Percentiles rank a stretch among this genome's conserved stretches.
These are phyloP conservation scores for Apis dorsata DNA, from an alignment of 1,140 invertebrate genomes.

Conservation along the genomic window DNA sequence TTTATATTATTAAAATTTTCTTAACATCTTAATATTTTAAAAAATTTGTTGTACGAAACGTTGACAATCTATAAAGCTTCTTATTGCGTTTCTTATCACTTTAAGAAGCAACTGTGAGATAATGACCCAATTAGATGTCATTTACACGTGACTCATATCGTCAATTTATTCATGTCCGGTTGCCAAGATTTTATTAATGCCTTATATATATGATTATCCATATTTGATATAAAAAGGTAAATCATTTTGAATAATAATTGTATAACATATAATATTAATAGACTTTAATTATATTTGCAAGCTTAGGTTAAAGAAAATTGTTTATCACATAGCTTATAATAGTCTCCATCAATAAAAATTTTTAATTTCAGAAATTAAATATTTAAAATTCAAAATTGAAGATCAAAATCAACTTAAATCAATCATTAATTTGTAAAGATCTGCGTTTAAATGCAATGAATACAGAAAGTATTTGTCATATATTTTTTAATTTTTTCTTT, in stretches of 20 bases:
- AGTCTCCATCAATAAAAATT: not conserved
- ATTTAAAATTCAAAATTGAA: not conserved
- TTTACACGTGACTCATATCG: slow-evolving; percentile 73
- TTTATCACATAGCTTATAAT: not conserved
- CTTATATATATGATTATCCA: slow-evolving; percentile 46
- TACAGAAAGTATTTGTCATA: too few species aligned
- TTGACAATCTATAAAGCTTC: slow-evolving; percentile 20
- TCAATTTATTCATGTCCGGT: slow-evolving; percentile 70
- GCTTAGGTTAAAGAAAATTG: not conserved
- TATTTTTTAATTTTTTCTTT: too few species aligned
- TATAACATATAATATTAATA: not conserved
- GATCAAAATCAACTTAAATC: too few species aligned
- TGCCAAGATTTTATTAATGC: slow-evolving; percentile 58
- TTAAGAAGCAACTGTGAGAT: slow-evolving; percentile 66
- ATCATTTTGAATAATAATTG: not conserved
- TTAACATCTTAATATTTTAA: not conserved
- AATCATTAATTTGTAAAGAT: not conserved
- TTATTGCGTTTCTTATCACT: slow-evolving; percentile 49
- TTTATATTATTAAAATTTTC: slow-evolving; percentile 1
- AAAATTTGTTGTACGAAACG: not conserved
- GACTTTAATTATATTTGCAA: not conserved
- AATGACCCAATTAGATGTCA: slow-evolving; percentile 74
- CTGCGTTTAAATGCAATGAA: not conserved
- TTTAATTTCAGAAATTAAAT: not conserved
- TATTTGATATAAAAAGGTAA: slow-evolving; percentile 62